Percentiles rank a stretch among this genome's conserved stretches.
Evolutionary conservation across 2,113 vertebrate species (phyloP).

Genomic region (Anolis carolinensis): DNA sequence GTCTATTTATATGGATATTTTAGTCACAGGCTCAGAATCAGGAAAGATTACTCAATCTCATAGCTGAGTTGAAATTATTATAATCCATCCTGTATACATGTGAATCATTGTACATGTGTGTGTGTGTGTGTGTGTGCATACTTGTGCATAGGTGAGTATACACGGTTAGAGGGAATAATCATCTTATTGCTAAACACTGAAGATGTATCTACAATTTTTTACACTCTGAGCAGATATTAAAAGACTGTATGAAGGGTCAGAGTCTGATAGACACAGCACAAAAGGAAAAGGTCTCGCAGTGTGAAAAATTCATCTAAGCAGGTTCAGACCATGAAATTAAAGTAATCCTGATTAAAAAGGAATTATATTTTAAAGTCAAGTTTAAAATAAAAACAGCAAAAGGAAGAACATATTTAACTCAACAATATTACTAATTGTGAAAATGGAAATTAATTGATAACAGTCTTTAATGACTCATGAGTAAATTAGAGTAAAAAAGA

Average conservation of each 20-base stretch:
- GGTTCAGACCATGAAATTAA: not conserved
- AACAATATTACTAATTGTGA: not conserved
- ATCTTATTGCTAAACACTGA: not conserved
- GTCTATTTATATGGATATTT: constrained; percentile 2
- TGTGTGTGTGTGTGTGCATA: not conserved
- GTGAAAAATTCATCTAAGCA: not conserved
- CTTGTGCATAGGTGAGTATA: not conserved
- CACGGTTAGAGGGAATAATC: too few relatives aligned
- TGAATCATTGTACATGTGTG: not conserved
- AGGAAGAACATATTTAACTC: not conserved
- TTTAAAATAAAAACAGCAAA: not conserved
- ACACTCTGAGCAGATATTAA: not conserved
- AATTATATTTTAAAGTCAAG: not conserved
- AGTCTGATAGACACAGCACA: too few relatives aligned
- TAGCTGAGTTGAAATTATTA: not conserved
- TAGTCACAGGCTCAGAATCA: not conserved
- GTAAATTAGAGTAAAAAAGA: not conserved
- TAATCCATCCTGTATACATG: not conserved
- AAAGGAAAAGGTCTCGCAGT: not conserved
- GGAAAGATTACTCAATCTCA: not conserved
- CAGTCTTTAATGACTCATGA: not conserved
- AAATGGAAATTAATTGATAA: not conserved
- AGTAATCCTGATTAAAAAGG: not conserved
- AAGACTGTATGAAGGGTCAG: not conserved
- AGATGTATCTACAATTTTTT: not conserved